These are phyloP conservation scores for Acleris emargana DNA, from an alignment of 2,888 invertebrate genomes.

Conservation along the genomic window DNA sequence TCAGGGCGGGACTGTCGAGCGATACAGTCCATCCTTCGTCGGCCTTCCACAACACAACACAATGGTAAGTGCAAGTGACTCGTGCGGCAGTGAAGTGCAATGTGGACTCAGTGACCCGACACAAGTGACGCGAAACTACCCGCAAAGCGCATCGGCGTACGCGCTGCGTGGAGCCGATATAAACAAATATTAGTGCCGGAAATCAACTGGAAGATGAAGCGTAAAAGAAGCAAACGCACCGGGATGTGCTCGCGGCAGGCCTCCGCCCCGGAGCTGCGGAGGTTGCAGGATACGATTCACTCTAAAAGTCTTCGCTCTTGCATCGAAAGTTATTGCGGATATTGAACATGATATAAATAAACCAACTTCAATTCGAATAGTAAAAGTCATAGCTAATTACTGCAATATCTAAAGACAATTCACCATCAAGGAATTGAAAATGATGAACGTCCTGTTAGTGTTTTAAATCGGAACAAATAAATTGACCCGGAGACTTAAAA, in stretches of 20 bases:
- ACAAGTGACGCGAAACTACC: conserved; percentile 9
- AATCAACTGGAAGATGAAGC: neutral
- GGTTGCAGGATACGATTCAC: neutral
- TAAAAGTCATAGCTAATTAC: no score
- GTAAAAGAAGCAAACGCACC: conserved; percentile 7
- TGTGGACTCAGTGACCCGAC: conserved; percentile 47
- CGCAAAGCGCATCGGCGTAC: neutral
- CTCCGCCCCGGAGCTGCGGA: neutral
- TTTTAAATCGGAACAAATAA: no score
- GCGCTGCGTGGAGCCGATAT: neutral
- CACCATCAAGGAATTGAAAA: no score
- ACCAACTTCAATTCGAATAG: no score
- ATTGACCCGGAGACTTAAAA: no score
- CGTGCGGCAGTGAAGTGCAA: conserved; percentile 49
- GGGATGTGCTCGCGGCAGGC: conserved; percentile 12
- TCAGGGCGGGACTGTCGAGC: conserved; percentile 81
- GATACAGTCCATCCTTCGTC: conserved; percentile 80
- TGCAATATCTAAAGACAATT: no score
- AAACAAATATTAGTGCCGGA: neutral
- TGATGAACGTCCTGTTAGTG: no score
- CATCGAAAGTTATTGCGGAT: no score
- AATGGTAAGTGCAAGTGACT: conserved; percentile 74
- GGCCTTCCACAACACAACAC: conserved; percentile 74
- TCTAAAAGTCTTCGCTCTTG: neutral
- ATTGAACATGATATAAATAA: no score